These are phyloP conservation scores for Scytalopus superciliaris DNA, from an alignment of 2,113 vertebrate genomes.

Conservation along the genomic window DNA sequence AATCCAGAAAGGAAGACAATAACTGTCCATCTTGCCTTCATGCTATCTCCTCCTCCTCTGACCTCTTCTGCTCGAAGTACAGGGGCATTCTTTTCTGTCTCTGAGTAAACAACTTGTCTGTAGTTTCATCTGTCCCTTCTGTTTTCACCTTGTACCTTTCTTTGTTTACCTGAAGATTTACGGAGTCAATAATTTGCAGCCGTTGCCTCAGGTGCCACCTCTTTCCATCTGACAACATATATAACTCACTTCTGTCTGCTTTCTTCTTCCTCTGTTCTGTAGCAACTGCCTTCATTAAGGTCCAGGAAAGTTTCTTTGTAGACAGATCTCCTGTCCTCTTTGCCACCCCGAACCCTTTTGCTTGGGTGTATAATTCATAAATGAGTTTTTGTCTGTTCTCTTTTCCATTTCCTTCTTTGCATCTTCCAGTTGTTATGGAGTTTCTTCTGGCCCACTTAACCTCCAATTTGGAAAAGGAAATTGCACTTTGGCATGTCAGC, in stretches of 20 bases:
- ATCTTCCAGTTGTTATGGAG: neutral
- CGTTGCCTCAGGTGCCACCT: neutral
- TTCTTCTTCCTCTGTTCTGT: neutral
- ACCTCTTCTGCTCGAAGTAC: neutral
- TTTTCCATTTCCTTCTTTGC: neutral
- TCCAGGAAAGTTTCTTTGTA: neutral
- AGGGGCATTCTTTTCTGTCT: neutral
- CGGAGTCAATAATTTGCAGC: neutral
- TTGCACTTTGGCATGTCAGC: neutral
- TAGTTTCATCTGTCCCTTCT: neutral
- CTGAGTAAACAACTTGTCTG: neutral
- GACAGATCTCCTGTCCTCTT: neutral
- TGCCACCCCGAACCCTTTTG: neutral
- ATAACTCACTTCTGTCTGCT: neutral
- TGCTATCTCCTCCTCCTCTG: neutral
- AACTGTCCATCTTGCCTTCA: neutral
- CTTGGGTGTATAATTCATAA: neutral
- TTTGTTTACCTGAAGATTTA: neutral
- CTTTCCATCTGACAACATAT: neutral
- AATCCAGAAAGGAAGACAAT: neutral
- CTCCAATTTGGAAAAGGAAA: neutral
- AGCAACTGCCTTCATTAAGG: neutral
- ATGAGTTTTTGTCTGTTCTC: neutral
- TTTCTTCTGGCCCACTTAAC: neutral
- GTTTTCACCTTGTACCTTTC: neutral